Evolutionary conservation across 1,140 invertebrate species (phyloP), one percentile per base, ranked within the genome.

Genomic region (Charaxes varanes): DNA sequence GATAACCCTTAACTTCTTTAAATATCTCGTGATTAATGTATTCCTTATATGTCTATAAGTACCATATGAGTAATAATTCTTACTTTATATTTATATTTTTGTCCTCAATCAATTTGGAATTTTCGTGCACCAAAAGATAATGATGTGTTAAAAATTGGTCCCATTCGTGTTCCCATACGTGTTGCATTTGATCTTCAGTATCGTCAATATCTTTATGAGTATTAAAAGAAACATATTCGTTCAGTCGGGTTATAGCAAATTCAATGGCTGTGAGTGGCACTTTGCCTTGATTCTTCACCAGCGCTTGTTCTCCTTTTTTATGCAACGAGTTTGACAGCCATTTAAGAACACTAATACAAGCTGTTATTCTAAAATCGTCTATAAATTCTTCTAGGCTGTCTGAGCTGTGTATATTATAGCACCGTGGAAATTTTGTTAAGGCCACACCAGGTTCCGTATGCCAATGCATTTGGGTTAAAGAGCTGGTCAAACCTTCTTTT

Each of bases 361-460:
- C 92, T 2, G 94, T 96, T 21, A 95, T 84, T 60, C 94, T 90
- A 62, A 93, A 98, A 73, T 97, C 94, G 47, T 97, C 93, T 26
- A 95, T 87, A 62, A 97, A 97, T 41, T 94, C 91, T 47, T 90
- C 88, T 63, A 95, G 88, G 62, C 97, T 96, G 55, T 97, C 95
- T 5, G 91, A 90, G 74, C 91, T 91, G 64, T 91, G 92, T 17
- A 94, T 88, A 41, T 95, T 93, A 74, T 95, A 97, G 59, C 94
- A 95, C 18, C 96, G 87, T 0, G 95, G 96, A 69, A 95, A 96
- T 40, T 92, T 91, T 2, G 91, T 91, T 43, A 92, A 86, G 0
- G 94, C 90, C 14, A 94, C 88, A 10, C 91, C 91, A 15, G 91
- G 90, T 62, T 97, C 93, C 51, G 89, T 92, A 67, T 91, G 94